A percentile compares a stretch with the other conserved stretches of the same genome.
Evolutionary conservation across 2,888 invertebrate genomes (phyloP).

Genomic region (Harpalus rubripes): DNA sequence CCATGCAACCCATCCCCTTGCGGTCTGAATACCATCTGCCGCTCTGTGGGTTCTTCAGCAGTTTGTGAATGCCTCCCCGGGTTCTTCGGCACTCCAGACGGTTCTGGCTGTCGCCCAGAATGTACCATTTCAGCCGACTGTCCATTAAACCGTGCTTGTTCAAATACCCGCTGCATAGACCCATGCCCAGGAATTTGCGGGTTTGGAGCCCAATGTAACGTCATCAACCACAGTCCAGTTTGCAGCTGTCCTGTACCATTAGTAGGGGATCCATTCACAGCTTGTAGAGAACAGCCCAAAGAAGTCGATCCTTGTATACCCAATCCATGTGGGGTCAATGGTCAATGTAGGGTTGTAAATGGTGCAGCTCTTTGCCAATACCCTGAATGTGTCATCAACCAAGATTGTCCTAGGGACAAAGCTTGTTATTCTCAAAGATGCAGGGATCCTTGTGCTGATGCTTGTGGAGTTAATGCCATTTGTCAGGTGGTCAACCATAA

Average conservation of each 20-base stretch:
- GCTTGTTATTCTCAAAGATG: slow-evolving; percentile 92
- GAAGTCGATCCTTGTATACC: slow-evolving; percentile 87
- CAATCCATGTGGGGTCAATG: slow-evolving; percentile 90
- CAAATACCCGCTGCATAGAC: slow-evolving; percentile 88
- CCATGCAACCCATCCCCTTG: slow-evolving; percentile 84
- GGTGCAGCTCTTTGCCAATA: slow-evolving; percentile 87
- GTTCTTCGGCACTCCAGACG: slow-evolving; percentile 85
- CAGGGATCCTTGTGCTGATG: slow-evolving; percentile 89
- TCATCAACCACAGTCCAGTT: slow-evolving; percentile 91
- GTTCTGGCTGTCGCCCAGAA: slow-evolving; percentile 88
- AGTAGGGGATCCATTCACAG: slow-evolving; percentile 90
- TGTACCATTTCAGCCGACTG: slow-evolving; percentile 91
- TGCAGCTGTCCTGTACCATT: slow-evolving; percentile 87
- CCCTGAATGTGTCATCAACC: slow-evolving; percentile 92
- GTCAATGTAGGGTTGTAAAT: slow-evolving; percentile 87
- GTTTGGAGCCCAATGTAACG: slow-evolving; percentile 86
- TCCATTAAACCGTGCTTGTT: slow-evolving; percentile 86
- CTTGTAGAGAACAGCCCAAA: slow-evolving; percentile 79
- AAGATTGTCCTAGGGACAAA: slow-evolving; percentile 90
- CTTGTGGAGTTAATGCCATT: slow-evolving; percentile 91
- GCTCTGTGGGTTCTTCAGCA: slow-evolving; percentile 79
- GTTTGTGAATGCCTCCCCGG: slow-evolving; percentile 88
- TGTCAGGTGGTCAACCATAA: slow-evolving; percentile 89
- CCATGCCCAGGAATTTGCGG: slow-evolving; percentile 91
- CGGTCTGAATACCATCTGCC: slow-evolving; percentile 88